These are phyloP conservation scores for Orthosia gracilis DNA, from an alignment of 2,888 invertebrate genomes.

Conservation along the genomic window DNA sequence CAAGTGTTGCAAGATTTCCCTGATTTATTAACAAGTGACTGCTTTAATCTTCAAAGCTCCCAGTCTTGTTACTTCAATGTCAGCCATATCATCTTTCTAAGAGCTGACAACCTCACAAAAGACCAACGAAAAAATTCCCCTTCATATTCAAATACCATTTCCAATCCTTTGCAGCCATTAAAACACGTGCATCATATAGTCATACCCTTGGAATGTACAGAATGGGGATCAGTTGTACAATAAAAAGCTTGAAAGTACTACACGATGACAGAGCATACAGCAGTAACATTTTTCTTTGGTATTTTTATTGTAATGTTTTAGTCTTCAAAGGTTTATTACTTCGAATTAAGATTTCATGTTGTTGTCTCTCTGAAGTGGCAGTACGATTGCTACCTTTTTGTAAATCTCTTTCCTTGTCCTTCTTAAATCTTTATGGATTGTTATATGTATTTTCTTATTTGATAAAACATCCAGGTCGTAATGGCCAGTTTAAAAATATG, in stretches of 20 bases:
- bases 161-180: slow-evolving; percentile 67
- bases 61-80: slow-evolving; percentile 34
- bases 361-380: slow-evolving; percentile 33
- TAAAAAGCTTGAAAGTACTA: slow-evolving; percentile 70
- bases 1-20: not conserved
- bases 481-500: not conserved
- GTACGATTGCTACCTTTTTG: slow-evolving; percentile 30
- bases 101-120: slow-evolving; percentile 58
- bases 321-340: slow-evolving; percentile 44
- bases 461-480: not conserved
- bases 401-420: slow-evolving; percentile 15
- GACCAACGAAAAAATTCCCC: slow-evolving; percentile 58
- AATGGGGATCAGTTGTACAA: slow-evolving; percentile 76
- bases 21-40: not conserved
- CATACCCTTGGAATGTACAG: slow-evolving; percentile 82
- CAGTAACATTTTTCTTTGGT: slow-evolving; percentile 55
- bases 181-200: slow-evolving; percentile 79
- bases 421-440: slow-evolving; percentile 7
- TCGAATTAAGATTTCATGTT: slow-evolving; percentile 46
- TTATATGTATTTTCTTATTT: slow-evolving; percentile 18
- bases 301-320: slow-evolving; percentile 61
- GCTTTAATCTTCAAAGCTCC: slow-evolving; percentile 10
- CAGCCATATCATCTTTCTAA: slow-evolving; percentile 39
- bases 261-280: slow-evolving; percentile 65
- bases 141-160: slow-evolving; percentile 76